A percentile compares a stretch with the other conserved stretches of the same genome.
Evolutionary conservation across 1,140 invertebrate species (phyloP).

Genomic region (Eciton burchellii): DNA sequence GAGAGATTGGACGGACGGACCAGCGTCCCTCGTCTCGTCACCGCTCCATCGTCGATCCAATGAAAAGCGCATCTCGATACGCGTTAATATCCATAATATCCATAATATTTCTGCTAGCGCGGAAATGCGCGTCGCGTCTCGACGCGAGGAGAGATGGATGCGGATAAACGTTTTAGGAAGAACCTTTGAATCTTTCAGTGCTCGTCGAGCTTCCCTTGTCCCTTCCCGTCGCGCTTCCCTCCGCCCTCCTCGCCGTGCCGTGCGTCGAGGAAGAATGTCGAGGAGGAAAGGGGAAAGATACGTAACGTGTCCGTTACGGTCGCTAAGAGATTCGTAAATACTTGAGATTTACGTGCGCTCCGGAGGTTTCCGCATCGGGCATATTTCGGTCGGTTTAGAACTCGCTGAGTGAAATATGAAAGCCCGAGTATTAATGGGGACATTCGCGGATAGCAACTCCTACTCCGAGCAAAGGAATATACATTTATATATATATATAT

Average conservation of each 20-base stretch:
- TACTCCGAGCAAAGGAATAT: neutral
- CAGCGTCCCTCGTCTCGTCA: no score
- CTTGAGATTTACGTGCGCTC: slow-evolving; percentile 34
- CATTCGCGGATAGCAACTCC: slow-evolving; percentile 18
- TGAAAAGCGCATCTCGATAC: no score
- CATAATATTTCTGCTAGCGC: no score
- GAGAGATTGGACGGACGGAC: neutral
- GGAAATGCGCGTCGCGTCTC: no score
- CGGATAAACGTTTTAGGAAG: slow-evolving; percentile 4
- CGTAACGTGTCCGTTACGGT: slow-evolving; percentile 33
- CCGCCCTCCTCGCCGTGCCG: neutral
- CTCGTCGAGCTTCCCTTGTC: slow-evolving; percentile 20
- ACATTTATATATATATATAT: neutral
- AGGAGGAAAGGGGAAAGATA: slow-evolving; percentile 6
- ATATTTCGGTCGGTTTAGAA: slow-evolving; percentile 43
- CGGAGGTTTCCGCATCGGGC: slow-evolving; percentile 12
- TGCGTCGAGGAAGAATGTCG: neutral
- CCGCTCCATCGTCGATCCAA: no score
- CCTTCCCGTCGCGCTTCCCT: slow-evolving; percentile 8
- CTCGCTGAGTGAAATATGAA: slow-evolving; percentile 51
- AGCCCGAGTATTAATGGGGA: slow-evolving; percentile 55
- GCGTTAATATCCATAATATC: no score
- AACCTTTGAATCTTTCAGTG: slow-evolving; percentile 10
- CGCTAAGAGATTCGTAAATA: slow-evolving; percentile 40
- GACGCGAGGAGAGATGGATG: neutral